phyloP scores from a whole-genome alignment of 2,888 invertebrate genomes.

The Polyploca ridens region DNA sequence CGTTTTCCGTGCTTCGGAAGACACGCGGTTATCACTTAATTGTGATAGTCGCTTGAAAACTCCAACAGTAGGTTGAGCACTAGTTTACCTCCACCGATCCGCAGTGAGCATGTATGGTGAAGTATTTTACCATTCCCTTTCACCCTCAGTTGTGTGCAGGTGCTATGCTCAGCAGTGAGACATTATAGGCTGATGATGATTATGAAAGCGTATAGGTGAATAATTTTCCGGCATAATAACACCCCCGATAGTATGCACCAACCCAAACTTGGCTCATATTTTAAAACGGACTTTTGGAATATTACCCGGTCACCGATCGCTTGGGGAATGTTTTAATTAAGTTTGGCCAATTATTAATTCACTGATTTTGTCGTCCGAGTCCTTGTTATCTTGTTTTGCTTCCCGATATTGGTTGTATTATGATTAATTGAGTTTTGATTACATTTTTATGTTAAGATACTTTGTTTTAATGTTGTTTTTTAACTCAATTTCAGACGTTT shows the following conservation, averaged over 20 bases:
- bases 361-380: slow-evolving; percentile 44
- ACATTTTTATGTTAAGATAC: neutral
- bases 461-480: neutral
- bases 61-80: too few relatives aligned
- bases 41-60: too few relatives aligned
- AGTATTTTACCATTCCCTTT: too few relatives aligned
- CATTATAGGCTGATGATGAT: too few relatives aligned
- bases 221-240: neutral
- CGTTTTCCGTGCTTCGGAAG: too few relatives aligned
- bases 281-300: neutral
- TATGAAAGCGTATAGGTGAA: too few relatives aligned
- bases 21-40: too few relatives aligned
- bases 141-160: too few relatives aligned
- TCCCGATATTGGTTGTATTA: slow-evolving; percentile 34
- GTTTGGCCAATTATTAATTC: slow-evolving; percentile 66
- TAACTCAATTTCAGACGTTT: neutral
- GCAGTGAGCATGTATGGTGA: too few relatives aligned
- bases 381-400: slow-evolving; percentile 38
- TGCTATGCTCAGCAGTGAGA: too few relatives aligned
- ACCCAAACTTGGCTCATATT: neutral
- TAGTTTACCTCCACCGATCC: too few relatives aligned
- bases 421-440: slow-evolving; percentile 35
- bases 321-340: slow-evolving; percentile 70
- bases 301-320: slow-evolving; percentile 40
- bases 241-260: neutral